Conservation (phyloP, 2,113 vertebrate genomes). For the Phrynosoma platyrhinos region DNA sequence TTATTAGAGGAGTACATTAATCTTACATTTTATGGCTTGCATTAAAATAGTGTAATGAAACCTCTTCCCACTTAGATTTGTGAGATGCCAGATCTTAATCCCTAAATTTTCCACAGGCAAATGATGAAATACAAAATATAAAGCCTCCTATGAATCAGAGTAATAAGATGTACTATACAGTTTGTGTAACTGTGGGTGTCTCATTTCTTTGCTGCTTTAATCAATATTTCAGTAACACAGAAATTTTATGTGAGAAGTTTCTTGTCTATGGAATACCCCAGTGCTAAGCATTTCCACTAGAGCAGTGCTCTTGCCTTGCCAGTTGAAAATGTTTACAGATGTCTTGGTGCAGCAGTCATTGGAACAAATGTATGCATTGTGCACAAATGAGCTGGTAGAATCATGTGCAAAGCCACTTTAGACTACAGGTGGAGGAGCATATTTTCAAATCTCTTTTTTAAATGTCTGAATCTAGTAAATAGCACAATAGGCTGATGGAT, state of each 20-base stretch:
- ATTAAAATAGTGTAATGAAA: neutral
- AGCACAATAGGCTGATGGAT: too few species aligned
- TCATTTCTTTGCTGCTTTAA: neutral
- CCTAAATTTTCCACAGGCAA: neutral
- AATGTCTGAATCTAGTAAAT: neutral
- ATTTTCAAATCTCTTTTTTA: neutral
- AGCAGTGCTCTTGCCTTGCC: neutral
- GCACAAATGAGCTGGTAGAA: neutral
- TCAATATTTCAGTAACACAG: neutral
- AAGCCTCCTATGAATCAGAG: neutral
- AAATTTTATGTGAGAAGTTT: slow-evolving; percentile 4
- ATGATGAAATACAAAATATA: slow-evolving; percentile 1
- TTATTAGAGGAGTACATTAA: neutral
- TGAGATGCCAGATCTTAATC: neutral
- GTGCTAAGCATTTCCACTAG: neutral
- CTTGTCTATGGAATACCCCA: rapidly evolving
- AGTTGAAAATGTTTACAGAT: neutral
- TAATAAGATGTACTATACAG: neutral
- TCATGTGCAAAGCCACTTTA: neutral
- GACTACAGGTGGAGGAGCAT: neutral
- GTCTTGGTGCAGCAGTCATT: neutral
- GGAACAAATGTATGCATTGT: neutral
- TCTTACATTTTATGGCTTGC: neutral
- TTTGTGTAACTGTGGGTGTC: neutral
- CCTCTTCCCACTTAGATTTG: neutral